Percentiles rank a stretch among this genome's conserved stretches.
phyloP scores from a whole-genome alignment of 2,113 vertebrate genomes.

The Dipodomys spectabilis region DNA sequence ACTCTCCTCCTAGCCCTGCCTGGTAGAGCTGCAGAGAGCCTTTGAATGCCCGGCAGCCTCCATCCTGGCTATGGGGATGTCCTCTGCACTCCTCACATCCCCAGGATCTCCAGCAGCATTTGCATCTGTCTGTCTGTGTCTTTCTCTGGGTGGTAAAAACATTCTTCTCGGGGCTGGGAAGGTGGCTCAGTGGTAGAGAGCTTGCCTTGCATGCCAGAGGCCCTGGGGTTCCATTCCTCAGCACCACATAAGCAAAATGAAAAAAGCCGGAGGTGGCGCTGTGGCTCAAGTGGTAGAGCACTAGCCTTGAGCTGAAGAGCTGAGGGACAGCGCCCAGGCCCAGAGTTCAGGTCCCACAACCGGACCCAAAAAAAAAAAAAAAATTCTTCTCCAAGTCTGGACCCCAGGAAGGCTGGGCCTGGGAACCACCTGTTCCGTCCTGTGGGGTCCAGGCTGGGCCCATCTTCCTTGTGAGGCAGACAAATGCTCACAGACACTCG shows the following conservation, averaged over 20 bases:
- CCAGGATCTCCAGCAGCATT: rapidly evolving
- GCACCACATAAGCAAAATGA: no score
- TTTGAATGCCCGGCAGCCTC: no score
- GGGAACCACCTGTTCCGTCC: neutral
- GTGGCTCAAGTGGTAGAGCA: no score
- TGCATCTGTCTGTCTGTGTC: neutral
- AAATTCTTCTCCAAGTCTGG: neutral
- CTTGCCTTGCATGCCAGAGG: no score
- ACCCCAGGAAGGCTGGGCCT: neutral
- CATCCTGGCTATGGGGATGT: rapidly evolving
- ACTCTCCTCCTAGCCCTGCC: neutral
- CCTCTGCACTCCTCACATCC: neutral
- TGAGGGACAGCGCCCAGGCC: no score
- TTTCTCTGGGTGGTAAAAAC: neutral
- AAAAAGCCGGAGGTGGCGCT: no score
- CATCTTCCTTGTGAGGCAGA: rapidly evolving
- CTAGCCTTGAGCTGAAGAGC: no score
- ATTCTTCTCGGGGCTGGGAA: no score
- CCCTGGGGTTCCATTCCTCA: no score
- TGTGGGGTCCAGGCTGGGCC: neutral
- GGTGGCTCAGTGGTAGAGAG: no score
- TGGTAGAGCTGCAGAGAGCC: neutral
- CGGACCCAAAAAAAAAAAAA: no score
- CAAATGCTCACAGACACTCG: neutral
- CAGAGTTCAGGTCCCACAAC: no score